Evolutionary conservation across 1,140 invertebrate genomes (phyloP).

Genomic region (Drosophila repleta): DNA sequence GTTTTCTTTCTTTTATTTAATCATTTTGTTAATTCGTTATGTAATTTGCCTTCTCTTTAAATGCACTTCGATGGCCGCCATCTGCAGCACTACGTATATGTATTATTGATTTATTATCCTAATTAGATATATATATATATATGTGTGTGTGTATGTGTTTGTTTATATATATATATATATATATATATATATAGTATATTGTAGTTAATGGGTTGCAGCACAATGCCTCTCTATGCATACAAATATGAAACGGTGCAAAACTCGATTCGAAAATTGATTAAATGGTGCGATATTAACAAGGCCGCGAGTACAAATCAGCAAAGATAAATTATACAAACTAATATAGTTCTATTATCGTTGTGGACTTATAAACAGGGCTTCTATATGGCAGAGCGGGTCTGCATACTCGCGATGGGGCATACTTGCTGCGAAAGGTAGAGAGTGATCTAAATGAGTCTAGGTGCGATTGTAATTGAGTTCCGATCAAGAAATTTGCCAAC

Average conservation of each 20-base stretch:
- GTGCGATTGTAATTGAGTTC: background rate
- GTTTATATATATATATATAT: conserved; percentile 14
- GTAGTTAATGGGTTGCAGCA: conserved; percentile 3
- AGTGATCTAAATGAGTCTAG: background rate
- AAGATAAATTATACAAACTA: conserved; percentile 12
- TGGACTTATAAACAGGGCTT: background rate
- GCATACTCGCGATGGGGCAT: too few species aligned
- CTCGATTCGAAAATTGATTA: conserved; percentile 34
- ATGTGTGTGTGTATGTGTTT: background rate
- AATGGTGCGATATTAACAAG: conserved; percentile 38
- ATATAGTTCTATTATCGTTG: conserved; percentile 1
- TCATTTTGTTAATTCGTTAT: background rate
- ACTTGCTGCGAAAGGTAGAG: background rate
- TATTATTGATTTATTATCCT: background rate
- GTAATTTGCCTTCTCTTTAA: background rate
- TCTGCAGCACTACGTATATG: background rate
- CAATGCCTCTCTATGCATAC: conserved; percentile 29
- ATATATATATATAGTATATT: conserved; percentile 14
- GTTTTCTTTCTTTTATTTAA: conserved; percentile 1
- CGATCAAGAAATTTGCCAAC: background rate
- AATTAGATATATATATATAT: conserved; percentile 1
- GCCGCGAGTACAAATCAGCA: conserved; percentile 14
- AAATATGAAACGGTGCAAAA: conserved; percentile 39
- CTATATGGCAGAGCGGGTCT: too few species aligned
- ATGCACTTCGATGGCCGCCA: background rate